Percentiles rank a stretch among this genome's conserved stretches.
Evolutionary conservation across 2,888 invertebrate genomes (phyloP).

Genomic region (Timandra comae): DNA sequence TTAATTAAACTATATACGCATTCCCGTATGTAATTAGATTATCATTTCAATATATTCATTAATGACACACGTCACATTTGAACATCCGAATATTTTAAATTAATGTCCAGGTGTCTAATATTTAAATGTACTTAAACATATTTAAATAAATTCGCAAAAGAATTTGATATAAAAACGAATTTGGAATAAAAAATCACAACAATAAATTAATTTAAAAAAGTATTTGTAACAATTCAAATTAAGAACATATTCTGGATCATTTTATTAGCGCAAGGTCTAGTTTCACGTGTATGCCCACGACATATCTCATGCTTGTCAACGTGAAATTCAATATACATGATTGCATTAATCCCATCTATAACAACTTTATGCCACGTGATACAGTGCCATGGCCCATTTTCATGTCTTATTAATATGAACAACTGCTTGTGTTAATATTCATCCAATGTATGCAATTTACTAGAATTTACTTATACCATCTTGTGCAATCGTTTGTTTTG

Average conservation of each 20-base stretch:
- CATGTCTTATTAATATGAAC: not conserved
- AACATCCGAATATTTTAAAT: not conserved
- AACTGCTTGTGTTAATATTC: not conserved
- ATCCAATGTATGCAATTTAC: conserved; percentile 1
- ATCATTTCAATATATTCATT: too few species aligned
- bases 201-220: conserved; percentile 38
- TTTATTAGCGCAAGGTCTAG: conserved; percentile 36
- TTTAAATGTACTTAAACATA: too few species aligned
- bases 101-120: too few species aligned
- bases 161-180: not conserved
- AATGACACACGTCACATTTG: too few species aligned
- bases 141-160: too few species aligned
- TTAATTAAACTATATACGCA: too few species aligned
- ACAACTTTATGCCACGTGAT: conserved; percentile 4
- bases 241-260: too few species aligned
- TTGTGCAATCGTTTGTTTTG: too few species aligned
- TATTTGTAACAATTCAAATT: too few species aligned
- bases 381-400: conserved; percentile 6
- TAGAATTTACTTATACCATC: too few species aligned
- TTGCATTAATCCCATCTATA: conserved; percentile 4
- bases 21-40: too few species aligned
- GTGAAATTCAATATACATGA: conserved; percentile 25
- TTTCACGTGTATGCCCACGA: conserved; percentile 39
- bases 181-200: not conserved
- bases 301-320: conserved; percentile 29